Base-by-base conservation (phyloP, 1,140 invertebrate species). In the Rhyzopertha dominica region DNA sequence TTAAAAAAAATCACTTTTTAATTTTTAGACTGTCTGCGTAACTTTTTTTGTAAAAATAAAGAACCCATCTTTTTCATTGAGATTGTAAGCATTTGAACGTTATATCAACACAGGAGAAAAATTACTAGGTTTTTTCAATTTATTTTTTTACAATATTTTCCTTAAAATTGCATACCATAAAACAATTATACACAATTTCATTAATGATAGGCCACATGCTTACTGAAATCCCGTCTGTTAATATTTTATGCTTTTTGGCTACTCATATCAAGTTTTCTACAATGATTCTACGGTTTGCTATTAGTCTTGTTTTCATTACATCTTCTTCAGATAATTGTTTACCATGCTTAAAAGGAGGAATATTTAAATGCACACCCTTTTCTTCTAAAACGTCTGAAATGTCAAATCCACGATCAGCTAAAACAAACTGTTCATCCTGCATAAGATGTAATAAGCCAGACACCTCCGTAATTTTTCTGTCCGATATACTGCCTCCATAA, bases 331-430 rank as follows among this genome's bases (percentile, higher is more conserved):
- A 5, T 16, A 36, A 36, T 20, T 36, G 34, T 5, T 16, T 36
- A 7, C 7, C 17, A 4, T 5, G 4, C 14, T 36, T 36, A 12
- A 36, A 36, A 4, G 34, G 34, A 5, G 34, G 34, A 9, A 36
- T 36, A 36, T 36, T 36, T 16, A 36, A 16, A 36, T 36, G 34
- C 7, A 36, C 14, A 5, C 12, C 8, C 14, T 20, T 36, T 7
- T 36, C 17, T 36, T 36, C 34, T 5, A 36, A 18, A 7, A 26
- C 24, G 16, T 42, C 40, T 7, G 25, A 20, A 23, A 42, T 42
- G 32, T 42, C 28, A 32, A 42, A 42, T 5, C 40, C 40, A n/a
- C 1, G 8, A 42, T 42, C 40, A 20, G 26, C 40, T 31, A 42
- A 22, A 19, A 42, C 28, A 32, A 19, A 31, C 19, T 42, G 26